Evolutionary conservation across 92 coral and sea anemone genomes (phyloP), one percentile per base, ranked within the genome.

Genomic region (Heliopora coerulea): DNA sequence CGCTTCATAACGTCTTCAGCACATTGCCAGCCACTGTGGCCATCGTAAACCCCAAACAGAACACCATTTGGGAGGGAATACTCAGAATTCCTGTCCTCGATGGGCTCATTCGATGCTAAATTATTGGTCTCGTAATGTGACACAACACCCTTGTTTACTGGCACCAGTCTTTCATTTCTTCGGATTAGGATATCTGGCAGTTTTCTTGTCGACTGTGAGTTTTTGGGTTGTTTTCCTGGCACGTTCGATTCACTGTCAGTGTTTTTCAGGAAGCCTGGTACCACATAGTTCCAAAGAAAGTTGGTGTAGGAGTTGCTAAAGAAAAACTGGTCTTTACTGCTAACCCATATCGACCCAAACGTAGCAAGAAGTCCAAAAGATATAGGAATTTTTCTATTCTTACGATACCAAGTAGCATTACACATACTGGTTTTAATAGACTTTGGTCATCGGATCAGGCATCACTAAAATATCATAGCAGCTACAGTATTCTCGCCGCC

Each of bases 11-110:
- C 91, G 0, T 89, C 83, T 77, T 95, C 95, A 8, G 99, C 99
- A 62, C 99, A 95, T 66, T 95, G 99, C 96, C 96, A 95, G 33
- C 99, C 99, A 54, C 99, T 96, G 59, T 95, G 99, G 15, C 99
- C 99, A 78, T 95, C 99, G 80, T 90, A 88, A 26, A 95, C 91
- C 72, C 96, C 91, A 77, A 95, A 95, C 19, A 83, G 80, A 29
- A 83, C 66, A 39, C 99, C 99, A 30, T 84, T 81, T 21, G 67
- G 73, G 20, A 90, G 59, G 23, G 75, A 73, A 72, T 88, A 88
- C 49, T 95, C 96, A 7, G 82, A 79, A 40, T 80, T 82, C 18
- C 99, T 96, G 79, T 95, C 99, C 66, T 95, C 99, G 25, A 79
- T 85, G 42, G 99, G 99, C 27, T 78, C 79, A 34, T 95, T 95